Conservation (phyloP, 2,888 invertebrate genomes). For the Cantharis flavilabris region DNA sequence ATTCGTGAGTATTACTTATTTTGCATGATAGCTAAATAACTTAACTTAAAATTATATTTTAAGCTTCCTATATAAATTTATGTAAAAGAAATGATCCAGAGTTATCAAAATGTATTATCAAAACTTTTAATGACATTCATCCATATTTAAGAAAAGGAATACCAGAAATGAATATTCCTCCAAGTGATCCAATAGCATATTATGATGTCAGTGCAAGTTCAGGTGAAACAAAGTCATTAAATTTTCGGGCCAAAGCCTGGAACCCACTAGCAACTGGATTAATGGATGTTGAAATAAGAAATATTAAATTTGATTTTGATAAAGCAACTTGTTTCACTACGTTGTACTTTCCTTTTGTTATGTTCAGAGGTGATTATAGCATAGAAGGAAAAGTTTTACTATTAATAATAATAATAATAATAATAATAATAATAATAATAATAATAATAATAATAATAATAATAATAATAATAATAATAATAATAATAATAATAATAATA, state of each 20-base stretch:
- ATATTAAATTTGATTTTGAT: slow-evolving; percentile 3
- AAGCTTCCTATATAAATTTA: slow-evolving; percentile 23
- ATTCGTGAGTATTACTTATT: neutral
- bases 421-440: no score
- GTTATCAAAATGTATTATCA: slow-evolving; percentile 44
- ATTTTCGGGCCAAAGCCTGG: neutral
- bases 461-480: no score
- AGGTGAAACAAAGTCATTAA: neutral
- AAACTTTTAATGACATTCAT: slow-evolving; percentile 39
- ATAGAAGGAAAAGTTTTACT: slow-evolving; percentile 45
- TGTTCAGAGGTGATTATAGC: slow-evolving; percentile 41
- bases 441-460: no score
- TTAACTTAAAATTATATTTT: neutral
- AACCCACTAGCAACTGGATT: slow-evolving; percentile 3
- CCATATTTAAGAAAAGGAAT: slow-evolving; percentile 45
- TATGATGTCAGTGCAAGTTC: neutral
- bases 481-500: no score
- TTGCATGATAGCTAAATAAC: no score
- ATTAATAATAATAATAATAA: no score
- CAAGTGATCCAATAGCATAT: slow-evolving; percentile 43
- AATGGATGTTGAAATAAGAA: slow-evolving; percentile 2
- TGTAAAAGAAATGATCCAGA: slow-evolving; percentile 44
- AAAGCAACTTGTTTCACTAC: neutral
- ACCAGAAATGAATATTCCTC: slow-evolving; percentile 45
- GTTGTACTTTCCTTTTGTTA: slow-evolving; percentile 27